Evolutionary conservation across 1,140 invertebrate genomes (phyloP).

Genomic region (Euwallacea similis): DNA sequence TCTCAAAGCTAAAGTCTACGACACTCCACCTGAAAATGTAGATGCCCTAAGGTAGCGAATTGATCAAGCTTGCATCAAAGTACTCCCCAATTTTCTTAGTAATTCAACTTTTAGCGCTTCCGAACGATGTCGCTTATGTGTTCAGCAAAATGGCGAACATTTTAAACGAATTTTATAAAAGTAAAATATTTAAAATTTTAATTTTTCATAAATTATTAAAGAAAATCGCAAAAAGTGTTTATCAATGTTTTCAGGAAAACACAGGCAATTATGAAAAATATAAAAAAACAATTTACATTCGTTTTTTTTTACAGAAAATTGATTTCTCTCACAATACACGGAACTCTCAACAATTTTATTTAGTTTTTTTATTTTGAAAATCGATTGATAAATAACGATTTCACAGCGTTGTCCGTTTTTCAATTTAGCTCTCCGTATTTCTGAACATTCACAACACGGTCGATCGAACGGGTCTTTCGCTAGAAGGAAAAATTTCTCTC

Average conservation of each 20-base stretch:
- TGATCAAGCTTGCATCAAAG: no score
- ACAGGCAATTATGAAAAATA: not conserved
- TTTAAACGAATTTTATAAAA: not conserved
- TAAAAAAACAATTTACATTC: not conserved
- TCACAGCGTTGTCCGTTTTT: no score
- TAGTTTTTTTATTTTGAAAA: no score
- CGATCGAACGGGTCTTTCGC: no score
- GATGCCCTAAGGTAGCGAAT: not conserved
- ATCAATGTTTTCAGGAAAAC: not conserved
- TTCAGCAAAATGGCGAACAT: not conserved
- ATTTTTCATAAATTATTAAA: not conserved
- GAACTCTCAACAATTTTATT: no score
- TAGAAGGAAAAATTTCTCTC: no score
- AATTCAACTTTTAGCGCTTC: not conserved
- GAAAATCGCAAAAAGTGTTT: not conserved
- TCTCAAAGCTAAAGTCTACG: no score
- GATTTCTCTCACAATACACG: no score
- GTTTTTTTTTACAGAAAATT: not conserved
- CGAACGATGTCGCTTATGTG: not conserved
- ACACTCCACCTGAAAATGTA: no score
- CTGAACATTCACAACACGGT: no score
- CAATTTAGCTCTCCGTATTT: no score
- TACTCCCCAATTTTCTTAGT: conserved; percentile 1
- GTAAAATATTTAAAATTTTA: not conserved
- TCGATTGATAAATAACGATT: no score